phyloP scores from a whole-genome alignment of 2,797 vertebrate genomes.

The Alosa sapidissima region DNA sequence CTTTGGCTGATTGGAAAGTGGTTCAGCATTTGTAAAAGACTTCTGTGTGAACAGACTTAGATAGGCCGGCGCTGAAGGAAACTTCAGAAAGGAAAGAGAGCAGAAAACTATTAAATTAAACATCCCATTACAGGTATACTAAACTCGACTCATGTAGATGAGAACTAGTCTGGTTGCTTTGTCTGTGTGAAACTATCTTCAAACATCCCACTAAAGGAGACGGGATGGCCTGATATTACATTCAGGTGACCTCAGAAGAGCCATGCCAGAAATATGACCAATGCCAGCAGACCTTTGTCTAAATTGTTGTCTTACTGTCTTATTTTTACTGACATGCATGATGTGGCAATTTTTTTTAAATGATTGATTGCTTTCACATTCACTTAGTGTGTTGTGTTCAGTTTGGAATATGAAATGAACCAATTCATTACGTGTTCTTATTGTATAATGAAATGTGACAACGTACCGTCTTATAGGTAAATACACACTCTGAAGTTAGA shows the following conservation, averaged over 20 bases:
- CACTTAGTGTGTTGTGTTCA: not conserved
- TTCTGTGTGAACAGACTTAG: too few species aligned
- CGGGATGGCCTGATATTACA: not conserved
- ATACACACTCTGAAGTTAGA: not conserved
- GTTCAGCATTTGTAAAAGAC: too few species aligned
- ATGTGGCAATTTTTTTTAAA: not conserved
- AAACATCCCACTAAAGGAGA: not conserved
- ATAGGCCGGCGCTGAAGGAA: not conserved
- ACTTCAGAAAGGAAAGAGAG: not conserved
- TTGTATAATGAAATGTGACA: too few species aligned
- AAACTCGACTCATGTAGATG: not conserved
- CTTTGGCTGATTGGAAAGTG: not conserved
- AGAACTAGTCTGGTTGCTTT: not conserved
- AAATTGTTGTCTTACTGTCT: too few species aligned
- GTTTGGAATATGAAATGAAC: too few species aligned
- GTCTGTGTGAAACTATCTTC: not conserved
- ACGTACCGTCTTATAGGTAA: too few species aligned
- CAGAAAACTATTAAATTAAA: not conserved
- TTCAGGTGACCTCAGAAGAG: not conserved
- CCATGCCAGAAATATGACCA: not conserved
- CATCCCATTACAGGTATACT: not conserved
- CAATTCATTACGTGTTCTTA: too few species aligned
- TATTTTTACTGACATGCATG: too few species aligned
- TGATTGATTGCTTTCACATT: not conserved
- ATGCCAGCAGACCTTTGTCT: not conserved